Base-by-base conservation (phyloP, 2,797 vertebrate species). In the Anniella stebbinsi region DNA sequence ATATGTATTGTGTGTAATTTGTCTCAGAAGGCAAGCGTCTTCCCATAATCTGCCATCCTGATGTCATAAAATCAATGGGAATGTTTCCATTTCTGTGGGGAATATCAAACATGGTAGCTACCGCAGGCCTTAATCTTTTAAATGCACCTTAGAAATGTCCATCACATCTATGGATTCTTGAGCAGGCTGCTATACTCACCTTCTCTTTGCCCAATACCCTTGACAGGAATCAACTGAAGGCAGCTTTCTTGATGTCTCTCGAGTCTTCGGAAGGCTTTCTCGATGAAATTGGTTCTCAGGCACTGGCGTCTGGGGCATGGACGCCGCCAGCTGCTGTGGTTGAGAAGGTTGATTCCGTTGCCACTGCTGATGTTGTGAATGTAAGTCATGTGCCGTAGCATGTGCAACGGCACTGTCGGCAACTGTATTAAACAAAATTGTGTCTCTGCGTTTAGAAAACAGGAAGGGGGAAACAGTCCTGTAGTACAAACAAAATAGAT, bases 271-370 rank as follows among this genome's bases (percentile, higher is more conserved):
- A 97, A 23, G 96, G 97, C 10, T 94, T 98, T 83, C 87, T 99
- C 92, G 97, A 98, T 94, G 98, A 99, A 96, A 97, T 99, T 0
- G 98, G 98, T 28, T 97, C 97, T 0, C 98, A 99, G 96, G 96
- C 96, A 15, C 91, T 99, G 87, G 75, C 93, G 48, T 97, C 96
- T 48, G 98, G 97, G 84, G 95, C 97, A 0, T 98, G 98, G 81
- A 92, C 97, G 45, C 94, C 95, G 4, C 98, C 98, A 3, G 93
- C 97, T 28, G 72, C 92, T 11, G 95, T 97, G 72, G 93, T 98
- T 82, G 96, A 98, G 80, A 95, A 97, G 89, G 97, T 99, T 12
- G 98, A 99, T 73, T 95, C 98, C 0, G 96, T 99, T 88, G 92
- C 97, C 87, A 95, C 97, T 2, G 94, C 95, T 4, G 97, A 98